Percentiles rank a stretch among this genome's conserved stretches.
These are phyloP conservation scores for Zaprionus bogoriensis DNA, from an alignment of 2,888 invertebrate genomes.

Conservation along the genomic window DNA sequence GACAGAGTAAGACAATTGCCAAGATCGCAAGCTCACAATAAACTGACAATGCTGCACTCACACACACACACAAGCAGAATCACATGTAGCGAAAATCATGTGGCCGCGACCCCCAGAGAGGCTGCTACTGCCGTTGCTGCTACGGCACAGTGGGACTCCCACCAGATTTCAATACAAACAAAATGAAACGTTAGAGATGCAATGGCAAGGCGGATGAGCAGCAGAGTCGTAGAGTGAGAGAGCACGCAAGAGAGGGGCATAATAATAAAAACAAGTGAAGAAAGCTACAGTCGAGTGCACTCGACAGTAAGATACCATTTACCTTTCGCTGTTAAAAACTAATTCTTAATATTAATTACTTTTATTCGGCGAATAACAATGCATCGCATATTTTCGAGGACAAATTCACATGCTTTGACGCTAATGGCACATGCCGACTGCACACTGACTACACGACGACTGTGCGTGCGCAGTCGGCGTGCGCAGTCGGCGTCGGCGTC, in stretches of 20 bases:
- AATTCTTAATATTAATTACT: too few relatives aligned
- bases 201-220: slow-evolving; percentile 1
- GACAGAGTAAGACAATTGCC: slow-evolving; percentile 29
- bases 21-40: slow-evolving; percentile 14
- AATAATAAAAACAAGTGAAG: too few relatives aligned
- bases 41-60: slow-evolving; percentile 22
- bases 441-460: too few relatives aligned
- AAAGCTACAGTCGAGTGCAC: neutral
- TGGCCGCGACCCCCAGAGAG: slow-evolving; percentile 28
- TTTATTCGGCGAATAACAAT: too few relatives aligned
- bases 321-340: too few relatives aligned
- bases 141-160: slow-evolving; percentile 17
- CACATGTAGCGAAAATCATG: slow-evolving; percentile 14
- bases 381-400: too few relatives aligned
- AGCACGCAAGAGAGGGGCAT: neutral
- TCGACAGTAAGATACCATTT: too few relatives aligned
- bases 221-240: neutral
- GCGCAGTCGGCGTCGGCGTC: too few relatives aligned
- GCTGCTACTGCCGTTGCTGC: neutral
- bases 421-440: too few relatives aligned
- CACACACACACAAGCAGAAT: neutral
- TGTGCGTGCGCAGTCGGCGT: too few relatives aligned
- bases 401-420: too few relatives aligned
- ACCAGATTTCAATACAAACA: slow-evolving; percentile 32
- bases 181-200: slow-evolving; percentile 17